Percentiles rank a stretch among this genome's conserved stretches.
phyloP scores from a whole-genome alignment of 2,888 invertebrate species.

The Dascillus cervinus region DNA sequence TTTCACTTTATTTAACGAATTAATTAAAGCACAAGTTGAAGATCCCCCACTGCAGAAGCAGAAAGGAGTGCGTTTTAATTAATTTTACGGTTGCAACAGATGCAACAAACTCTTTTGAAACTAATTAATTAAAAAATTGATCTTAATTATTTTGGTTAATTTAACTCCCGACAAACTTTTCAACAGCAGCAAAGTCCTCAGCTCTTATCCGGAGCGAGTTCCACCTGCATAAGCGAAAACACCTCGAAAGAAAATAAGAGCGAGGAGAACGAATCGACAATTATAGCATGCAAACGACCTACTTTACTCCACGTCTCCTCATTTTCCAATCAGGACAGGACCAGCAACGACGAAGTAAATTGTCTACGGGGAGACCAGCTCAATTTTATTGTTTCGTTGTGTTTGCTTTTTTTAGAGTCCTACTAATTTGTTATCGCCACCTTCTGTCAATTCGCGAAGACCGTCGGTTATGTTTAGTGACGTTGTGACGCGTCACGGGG shows the following conservation, averaged over 20 bases:
- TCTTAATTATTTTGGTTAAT: too few relatives aligned
- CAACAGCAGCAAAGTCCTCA: constrained; percentile 27
- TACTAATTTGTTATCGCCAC: constrained; percentile 66
- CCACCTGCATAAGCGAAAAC: constrained; percentile 32
- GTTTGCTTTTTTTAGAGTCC: constrained; percentile 49
- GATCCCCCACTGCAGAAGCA: too few relatives aligned
- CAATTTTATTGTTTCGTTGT: background rate
- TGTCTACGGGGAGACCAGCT: background rate
- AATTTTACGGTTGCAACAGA: too few relatives aligned
- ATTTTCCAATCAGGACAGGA: constrained; percentile 52
- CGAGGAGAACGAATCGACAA: constrained; percentile 22
- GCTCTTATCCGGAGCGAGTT: constrained; percentile 32
- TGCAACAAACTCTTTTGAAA: too few relatives aligned
- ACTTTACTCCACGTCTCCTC: constrained; percentile 55
- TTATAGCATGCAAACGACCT: constrained; percentile 44
- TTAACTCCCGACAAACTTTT: too few relatives aligned
- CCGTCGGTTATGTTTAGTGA: constrained; percentile 89
- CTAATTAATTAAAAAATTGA: too few relatives aligned
- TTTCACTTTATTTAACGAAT: too few relatives aligned
- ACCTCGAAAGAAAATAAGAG: constrained; percentile 18
- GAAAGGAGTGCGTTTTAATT: too few relatives aligned
- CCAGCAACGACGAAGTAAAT: constrained; percentile 36
- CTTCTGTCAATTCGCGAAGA: constrained; percentile 61
- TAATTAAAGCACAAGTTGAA: too few relatives aligned
- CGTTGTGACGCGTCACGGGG: constrained; percentile 67